phyloP scores from a whole-genome alignment of 2,888 invertebrate genomes.

The Callyntrura sp. region DNA sequence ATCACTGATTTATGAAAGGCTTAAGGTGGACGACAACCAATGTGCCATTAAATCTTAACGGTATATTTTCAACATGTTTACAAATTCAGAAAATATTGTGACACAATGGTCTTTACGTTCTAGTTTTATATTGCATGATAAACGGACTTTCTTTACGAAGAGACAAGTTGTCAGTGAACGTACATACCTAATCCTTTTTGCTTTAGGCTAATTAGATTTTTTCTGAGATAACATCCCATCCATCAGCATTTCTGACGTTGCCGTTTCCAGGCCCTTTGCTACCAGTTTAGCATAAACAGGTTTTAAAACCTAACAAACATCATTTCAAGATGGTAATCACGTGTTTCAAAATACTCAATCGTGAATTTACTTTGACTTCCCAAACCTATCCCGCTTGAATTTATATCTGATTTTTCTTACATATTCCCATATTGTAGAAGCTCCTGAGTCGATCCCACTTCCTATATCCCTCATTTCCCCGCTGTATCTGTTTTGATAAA shows the following conservation, averaged over 20 bases:
- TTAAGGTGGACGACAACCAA: constrained; percentile 75
- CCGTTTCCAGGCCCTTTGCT: constrained; percentile 81
- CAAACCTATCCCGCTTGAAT: neutral
- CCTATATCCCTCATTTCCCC: constrained; percentile 96
- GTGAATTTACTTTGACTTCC: too few species aligned
- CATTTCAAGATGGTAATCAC: neutral
- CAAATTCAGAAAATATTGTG: constrained; percentile 71
- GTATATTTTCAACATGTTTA: constrained; percentile 45
- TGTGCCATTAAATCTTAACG: constrained; percentile 66
- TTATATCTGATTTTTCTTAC: constrained; percentile 87
- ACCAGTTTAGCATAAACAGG: constrained; percentile 80
- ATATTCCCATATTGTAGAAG: constrained; percentile 95
- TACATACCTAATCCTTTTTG: constrained; percentile 17
- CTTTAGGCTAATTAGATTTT: constrained; percentile 64
- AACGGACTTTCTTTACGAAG: constrained; percentile 52
- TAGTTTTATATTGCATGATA: constrained; percentile 53
- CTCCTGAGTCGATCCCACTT: constrained; percentile 93
- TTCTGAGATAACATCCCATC: constrained; percentile 76
- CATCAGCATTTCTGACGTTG: constrained; percentile 77
- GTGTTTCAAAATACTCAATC: too few species aligned
- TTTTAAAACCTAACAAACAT: constrained; percentile 76
- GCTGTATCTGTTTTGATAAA: constrained; percentile 91
- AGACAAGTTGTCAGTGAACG: constrained; percentile 65
- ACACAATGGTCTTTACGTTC: constrained; percentile 61
- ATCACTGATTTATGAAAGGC: constrained; percentile 76